Base-by-base conservation (phyloP, 1,140 invertebrate species). In the Neodiprion fabricii region DNA sequence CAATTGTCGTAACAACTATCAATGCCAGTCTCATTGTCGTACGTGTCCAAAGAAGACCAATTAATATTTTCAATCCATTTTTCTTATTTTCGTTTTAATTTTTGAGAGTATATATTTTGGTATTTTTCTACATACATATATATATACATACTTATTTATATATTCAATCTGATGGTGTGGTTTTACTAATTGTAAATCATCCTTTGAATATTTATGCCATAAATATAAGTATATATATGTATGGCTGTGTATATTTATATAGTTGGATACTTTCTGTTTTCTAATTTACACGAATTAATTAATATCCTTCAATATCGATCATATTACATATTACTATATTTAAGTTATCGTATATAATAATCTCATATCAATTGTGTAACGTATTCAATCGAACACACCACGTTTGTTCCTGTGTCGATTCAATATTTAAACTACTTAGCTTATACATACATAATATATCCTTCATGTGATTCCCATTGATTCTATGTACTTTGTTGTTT, bases 201-300 rank as follows among this genome's bases (percentile, higher is more conserved):
- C 28, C 28, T 40, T 40, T 40, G 1, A 40, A 40, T 40, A 40
- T 5, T 40, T 5, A 40, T 40, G 5, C 5, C 5, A 40, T 40
- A 40, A 65, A 65, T 65, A 65, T 65, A 65, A 14, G 61, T 65
- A 7, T 65, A 65, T 65, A 17, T 21, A 65, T 65, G 7, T 65
- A 65, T 65, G 17, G 1, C 1, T 65, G 77, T 79, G 78, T 83
- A 14, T 61, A 82, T 79, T 81, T 75, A 69, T 80, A 77, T 82
- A 83, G 80, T 72, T 83, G 78, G 75, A 84, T 85, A 86, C 85
- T 86, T 86, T 86, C 85, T 86, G 83, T 84, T 80, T 78, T 84
- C 83, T 86, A 85, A 86, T 85, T 82, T 85, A 85, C 84, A 86
- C 74, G 80, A 82, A 84, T 79, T 81, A 81, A 61, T 14, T 61